These are phyloP conservation scores for Invenusta paracnida DNA, from an alignment of 2,888 invertebrate genomes.

Conservation along the genomic window DNA sequence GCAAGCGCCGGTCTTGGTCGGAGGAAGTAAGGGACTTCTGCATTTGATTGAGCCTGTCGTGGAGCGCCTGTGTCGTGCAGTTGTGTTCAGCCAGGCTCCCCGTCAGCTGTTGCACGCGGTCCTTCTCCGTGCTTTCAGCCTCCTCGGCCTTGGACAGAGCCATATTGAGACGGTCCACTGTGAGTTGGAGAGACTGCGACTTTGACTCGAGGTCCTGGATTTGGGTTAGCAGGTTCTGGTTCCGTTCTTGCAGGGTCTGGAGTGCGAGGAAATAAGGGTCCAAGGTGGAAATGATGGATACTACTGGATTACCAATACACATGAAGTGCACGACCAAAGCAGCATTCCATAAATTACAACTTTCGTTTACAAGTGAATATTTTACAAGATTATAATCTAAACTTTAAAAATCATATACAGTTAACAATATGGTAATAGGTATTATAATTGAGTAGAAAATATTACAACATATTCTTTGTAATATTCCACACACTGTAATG, in stretches of 20 bases:
- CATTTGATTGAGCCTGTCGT: slow-evolving; percentile 69
- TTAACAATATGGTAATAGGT: too few species aligned
- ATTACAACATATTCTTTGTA: too few species aligned
- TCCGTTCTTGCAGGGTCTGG: background rate
- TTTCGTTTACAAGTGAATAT: too few species aligned
- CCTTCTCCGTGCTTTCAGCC: slow-evolving; percentile 74
- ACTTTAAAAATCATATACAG: too few species aligned
- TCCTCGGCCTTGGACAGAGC: slow-evolving; percentile 76
- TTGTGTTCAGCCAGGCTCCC: slow-evolving; percentile 69
- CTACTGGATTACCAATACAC: too few species aligned
- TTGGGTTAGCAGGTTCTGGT: slow-evolving; percentile 57
- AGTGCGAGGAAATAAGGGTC: background rate
- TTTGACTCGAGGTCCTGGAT: slow-evolving; percentile 76
- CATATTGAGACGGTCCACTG: slow-evolving; percentile 79
- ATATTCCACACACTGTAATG: too few species aligned
- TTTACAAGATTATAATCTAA: too few species aligned
- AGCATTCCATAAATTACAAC: too few species aligned
- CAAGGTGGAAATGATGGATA: too few species aligned
- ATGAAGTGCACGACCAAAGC: too few species aligned
- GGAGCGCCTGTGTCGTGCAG: slow-evolving; percentile 68
- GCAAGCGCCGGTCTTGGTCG: slow-evolving; percentile 79
- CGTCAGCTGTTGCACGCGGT: slow-evolving; percentile 70
- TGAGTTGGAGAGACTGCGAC: slow-evolving; percentile 80
- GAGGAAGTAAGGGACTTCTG: slow-evolving; percentile 75
- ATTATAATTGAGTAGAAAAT: too few species aligned